Percentiles rank a stretch among this genome's conserved stretches.
phyloP scores from a whole-genome alignment of 1,140 invertebrate species.

The Camponotus pennsylvanicus region DNA sequence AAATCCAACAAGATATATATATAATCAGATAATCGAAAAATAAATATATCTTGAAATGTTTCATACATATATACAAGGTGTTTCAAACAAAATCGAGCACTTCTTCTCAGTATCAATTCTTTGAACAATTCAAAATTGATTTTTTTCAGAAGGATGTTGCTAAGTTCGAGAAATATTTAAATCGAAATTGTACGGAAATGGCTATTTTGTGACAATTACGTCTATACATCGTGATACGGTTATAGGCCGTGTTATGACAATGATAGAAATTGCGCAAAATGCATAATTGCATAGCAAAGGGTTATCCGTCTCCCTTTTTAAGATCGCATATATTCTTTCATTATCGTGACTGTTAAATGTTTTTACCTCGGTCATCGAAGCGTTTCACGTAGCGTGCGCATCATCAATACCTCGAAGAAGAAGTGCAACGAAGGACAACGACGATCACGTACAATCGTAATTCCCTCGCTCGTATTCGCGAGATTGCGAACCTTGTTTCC shows the following conservation, averaged over 20 bases:
- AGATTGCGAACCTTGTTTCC: conserved; percentile 40
- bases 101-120: not conserved
- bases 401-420: conserved; percentile 35
- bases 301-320: not conserved
- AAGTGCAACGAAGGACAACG: conserved; percentile 50
- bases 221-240: not conserved
- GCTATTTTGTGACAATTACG: not conserved
- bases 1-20: conserved; percentile 14
- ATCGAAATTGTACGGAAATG: not conserved
- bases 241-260: not conserved
- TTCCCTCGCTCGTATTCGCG: conserved; percentile 16
- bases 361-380: conserved; percentile 47
- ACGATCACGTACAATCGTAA: conserved; percentile 48
- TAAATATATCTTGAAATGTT: conserved; percentile 14
- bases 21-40: conserved; percentile 15
- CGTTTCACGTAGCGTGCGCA: conserved; percentile 13
- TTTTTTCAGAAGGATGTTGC: not conserved
- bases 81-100: not conserved
- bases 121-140: not conserved
- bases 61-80: not conserved
- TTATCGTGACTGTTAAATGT: conserved; percentile 41
- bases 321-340: conserved; percentile 1
- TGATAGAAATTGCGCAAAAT: not conserved
- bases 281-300: not conserved
- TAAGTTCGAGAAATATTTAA: not conserved